A percentile compares a stretch with the other conserved stretches of the same genome.
phyloP scores from a whole-genome alignment of 2,797 vertebrate species.

The Oreochromis grahami region DNA sequence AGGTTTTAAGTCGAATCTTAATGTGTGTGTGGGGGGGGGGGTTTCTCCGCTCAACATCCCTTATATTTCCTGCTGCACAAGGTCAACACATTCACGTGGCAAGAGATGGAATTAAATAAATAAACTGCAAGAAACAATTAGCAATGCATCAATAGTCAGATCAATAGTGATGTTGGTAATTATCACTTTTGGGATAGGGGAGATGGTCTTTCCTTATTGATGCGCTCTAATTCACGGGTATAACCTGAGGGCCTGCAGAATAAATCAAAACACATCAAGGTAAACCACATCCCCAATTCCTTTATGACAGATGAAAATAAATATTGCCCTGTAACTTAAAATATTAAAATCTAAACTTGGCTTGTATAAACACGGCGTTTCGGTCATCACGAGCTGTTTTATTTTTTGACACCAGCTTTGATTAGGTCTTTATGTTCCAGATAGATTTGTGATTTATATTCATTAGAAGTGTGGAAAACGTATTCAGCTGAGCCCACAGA shows the following conservation, averaged over 20 bases:
- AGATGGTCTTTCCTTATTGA: conserved; percentile 74
- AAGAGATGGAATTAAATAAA: conserved; percentile 72
- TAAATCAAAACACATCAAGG: conserved; percentile 76
- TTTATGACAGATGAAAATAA: conserved; percentile 64
- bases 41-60: conserved; percentile 31
- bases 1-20: conserved; percentile 57
- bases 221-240: conserved; percentile 67
- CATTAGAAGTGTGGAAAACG: conserved; percentile 5
- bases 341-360: conserved; percentile 49
- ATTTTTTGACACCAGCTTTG: conserved; percentile 21
- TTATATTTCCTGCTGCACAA: conserved; percentile 62
- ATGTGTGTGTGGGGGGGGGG: conserved; percentile 21
- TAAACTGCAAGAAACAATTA: conserved; percentile 79
- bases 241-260: conserved; percentile 68
- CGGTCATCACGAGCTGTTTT: background rate
- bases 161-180: conserved; percentile 82
- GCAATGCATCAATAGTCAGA: conserved; percentile 76
- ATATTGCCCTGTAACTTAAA: conserved; percentile 47
- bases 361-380: conserved; percentile 11
- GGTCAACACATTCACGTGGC: conserved; percentile 68
- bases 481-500: background rate
- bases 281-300: conserved; percentile 63
- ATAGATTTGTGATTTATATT: background rate
- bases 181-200: conserved; percentile 79
- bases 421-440: conserved; percentile 25